Conservation (phyloP, 2,797 vertebrate genomes). For the Erethizon dorsatum region DNA sequence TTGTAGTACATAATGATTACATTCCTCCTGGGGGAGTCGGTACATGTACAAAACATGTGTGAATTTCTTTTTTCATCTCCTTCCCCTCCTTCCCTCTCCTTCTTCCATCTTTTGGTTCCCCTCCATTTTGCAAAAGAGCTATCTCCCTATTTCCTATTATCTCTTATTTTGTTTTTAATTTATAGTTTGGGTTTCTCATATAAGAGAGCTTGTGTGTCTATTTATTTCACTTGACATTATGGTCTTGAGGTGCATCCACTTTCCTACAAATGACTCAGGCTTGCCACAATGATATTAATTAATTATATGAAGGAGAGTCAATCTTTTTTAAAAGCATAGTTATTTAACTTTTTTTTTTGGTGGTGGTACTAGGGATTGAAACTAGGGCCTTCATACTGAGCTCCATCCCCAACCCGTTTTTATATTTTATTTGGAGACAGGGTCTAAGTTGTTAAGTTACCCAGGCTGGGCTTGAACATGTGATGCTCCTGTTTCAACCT, state of each 20-base stretch:
- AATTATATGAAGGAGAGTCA: neutral
- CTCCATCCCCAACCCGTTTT: no score
- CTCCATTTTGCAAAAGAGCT: neutral
- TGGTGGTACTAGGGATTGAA: neutral
- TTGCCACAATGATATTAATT: neutral
- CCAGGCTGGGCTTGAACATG: neutral
- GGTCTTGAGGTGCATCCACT: neutral
- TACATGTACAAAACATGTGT: neutral
- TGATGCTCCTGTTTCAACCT: neutral
- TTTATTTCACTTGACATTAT: neutral
- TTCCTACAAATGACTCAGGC: neutral
- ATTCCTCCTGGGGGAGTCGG: neutral
- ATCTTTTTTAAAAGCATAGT: neutral
- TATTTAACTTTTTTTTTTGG: neutral
- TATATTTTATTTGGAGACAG: neutral
- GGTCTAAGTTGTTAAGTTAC: neutral
- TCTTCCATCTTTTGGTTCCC: neutral
- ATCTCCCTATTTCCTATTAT: neutral
- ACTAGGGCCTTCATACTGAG: neutral
- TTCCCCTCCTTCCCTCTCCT: neutral
- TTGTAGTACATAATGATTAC: neutral
- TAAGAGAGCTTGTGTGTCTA: neutral
- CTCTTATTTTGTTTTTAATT: neutral
- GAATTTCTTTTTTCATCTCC: neutral
- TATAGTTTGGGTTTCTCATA: neutral